phyloP scores from a whole-genome alignment of 2,113 vertebrate species.

The Python bivittatus region DNA sequence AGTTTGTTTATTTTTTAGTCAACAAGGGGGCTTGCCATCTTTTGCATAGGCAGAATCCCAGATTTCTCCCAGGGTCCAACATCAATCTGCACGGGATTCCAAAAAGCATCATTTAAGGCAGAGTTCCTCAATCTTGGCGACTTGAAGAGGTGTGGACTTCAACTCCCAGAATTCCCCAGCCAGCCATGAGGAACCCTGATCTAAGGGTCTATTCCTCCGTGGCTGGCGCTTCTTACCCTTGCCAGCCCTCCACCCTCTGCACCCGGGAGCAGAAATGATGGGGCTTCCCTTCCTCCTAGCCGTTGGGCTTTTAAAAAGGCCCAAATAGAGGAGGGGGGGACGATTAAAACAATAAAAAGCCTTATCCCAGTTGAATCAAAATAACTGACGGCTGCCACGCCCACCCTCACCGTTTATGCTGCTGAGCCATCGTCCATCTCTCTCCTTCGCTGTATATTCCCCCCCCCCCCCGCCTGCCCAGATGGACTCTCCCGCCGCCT shows the following conservation, averaged over 20 bases:
- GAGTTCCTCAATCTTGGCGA: too few relatives aligned
- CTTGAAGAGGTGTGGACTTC: too few relatives aligned
- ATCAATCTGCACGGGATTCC: neutral
- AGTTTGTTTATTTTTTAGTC: neutral
- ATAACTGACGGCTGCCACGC: neutral
- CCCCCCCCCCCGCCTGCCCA: neutral
- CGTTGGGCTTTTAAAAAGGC: neutral
- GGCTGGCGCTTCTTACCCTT: neutral
- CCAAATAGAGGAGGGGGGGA: neutral
- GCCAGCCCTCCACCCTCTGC: neutral
- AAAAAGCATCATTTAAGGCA: too few relatives aligned
- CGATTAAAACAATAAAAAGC: neutral
- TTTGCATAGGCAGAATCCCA: neutral
- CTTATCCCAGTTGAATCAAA: neutral
- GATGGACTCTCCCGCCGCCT: neutral
- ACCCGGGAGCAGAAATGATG: neutral
- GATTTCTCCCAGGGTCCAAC: neutral
- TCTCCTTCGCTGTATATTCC: fast-evolving
- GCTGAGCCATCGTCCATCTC: neutral
- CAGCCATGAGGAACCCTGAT: too few relatives aligned
- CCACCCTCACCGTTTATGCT: fast-evolving
- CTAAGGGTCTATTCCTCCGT: neutral
- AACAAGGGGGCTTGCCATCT: neutral
- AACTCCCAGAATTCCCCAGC: too few relatives aligned
- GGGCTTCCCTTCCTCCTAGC: neutral